Conservation (phyloP, 1,140 invertebrate species). For the Neomicropteryx cornuta region DNA sequence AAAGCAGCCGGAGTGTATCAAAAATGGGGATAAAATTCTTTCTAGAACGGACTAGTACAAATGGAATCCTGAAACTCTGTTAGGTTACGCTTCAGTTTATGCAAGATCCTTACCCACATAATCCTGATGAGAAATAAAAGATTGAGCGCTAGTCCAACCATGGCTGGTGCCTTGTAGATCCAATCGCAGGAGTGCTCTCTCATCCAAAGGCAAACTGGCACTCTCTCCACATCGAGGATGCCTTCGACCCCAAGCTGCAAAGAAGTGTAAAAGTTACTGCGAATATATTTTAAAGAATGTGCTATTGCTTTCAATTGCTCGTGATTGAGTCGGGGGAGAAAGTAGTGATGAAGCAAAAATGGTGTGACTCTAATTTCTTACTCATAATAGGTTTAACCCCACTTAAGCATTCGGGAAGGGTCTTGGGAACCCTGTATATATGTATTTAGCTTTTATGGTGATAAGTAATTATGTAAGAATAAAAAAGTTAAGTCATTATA, state of each 20-base stretch:
- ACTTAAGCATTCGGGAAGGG: too few relatives aligned
- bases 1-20: too few relatives aligned
- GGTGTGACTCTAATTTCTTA: background rate
- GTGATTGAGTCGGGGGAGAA: too few relatives aligned
- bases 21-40: too few relatives aligned
- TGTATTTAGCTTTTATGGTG: too few relatives aligned
- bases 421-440: too few relatives aligned
- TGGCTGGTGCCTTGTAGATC: conserved; percentile 66
- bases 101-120: conserved; percentile 69
- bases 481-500: too few relatives aligned
- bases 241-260: conserved; percentile 18
- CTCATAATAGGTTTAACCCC: background rate
- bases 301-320: background rate
- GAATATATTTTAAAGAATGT: background rate
- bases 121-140: conserved; percentile 80
- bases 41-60: too few relatives aligned
- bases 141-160: conserved; percentile 66
- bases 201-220: conserved; percentile 66
- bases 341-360: too few relatives aligned
- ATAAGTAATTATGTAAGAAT: too few relatives aligned
- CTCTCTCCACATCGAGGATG: conserved; percentile 22
- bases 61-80: too few relatives aligned
- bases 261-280: conserved; percentile 3
- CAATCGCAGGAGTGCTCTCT: conserved; percentile 61
- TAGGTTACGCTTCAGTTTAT: too few relatives aligned